Base-by-base conservation (phyloP, 2,888 invertebrate genomes). In the Drosophila ezoana region DNA sequence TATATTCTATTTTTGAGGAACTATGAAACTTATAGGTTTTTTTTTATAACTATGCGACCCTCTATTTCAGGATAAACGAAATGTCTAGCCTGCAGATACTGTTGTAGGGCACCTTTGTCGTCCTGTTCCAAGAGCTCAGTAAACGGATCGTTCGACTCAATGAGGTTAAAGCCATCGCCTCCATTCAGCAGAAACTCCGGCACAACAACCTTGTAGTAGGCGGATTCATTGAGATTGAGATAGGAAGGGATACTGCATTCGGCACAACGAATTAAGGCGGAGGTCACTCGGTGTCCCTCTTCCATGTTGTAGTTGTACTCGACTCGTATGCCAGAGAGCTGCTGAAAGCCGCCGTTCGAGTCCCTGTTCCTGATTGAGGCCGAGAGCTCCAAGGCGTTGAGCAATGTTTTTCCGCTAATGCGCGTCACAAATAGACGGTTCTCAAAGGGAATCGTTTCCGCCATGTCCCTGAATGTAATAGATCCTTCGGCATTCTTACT, bases 271-370 rank as follows among this genome's bases (percentile, higher is more conserved):
- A 94, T 94, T 58, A 93, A 91, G 0, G 94, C 95, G 1, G 93
- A 93, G 0, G 93, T 90, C 0, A 98, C 95, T 81, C 97, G 93
- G 0, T 93, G 91, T 6, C 95, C 95, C 0, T 93, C 90, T 0
- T 94, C 93, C 72, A 93, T 93, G 1, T 91, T 91, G 33, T 96
- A 92, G 91, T 98, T 95, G 83, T 96, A 97, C 3, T 93, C 93
- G 0, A 97, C 95, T 78, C 93, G 93, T 11, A 96, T 76, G 1
- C 98, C 98, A 9, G 98, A 97, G 68, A 96, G 93, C 93, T 98
- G 98, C 10, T 98, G 93, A 89, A 97, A 98, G 73, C 95, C 95
- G 0, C 97, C 97, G 23, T 93, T 93, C 0, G 94, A 92, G 28
- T 93, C 93, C 0, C 91, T 89, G 59, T 93, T 93, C 72, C 87